Evolutionary conservation across 2,113 vertebrate species (phyloP).

Genomic region (Phoenicopterus ruber): DNA sequence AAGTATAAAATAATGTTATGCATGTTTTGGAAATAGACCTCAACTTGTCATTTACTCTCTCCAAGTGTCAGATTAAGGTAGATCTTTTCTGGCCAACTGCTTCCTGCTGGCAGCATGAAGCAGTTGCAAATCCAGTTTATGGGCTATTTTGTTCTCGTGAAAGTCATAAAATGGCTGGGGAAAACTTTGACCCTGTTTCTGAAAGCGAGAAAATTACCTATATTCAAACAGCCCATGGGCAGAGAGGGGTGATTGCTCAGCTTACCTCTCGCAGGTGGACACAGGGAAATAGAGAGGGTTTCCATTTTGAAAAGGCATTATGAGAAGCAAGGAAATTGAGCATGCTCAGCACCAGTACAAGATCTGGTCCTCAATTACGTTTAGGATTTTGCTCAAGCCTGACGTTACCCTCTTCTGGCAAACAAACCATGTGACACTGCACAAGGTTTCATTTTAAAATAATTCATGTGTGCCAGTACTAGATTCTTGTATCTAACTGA

Average conservation of each 20-base stretch:
- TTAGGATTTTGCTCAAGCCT: not conserved
- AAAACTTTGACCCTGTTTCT: not conserved
- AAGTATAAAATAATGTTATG: not conserved
- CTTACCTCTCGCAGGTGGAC: not conserved
- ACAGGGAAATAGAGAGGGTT: not conserved
- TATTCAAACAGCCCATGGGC: not conserved
- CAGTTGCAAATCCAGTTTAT: not conserved
- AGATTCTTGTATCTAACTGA: not conserved
- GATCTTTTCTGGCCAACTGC: not conserved
- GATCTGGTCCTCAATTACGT: not conserved
- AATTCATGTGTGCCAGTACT: rapidly evolving
- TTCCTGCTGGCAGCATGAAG: not conserved
- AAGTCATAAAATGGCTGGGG: not conserved
- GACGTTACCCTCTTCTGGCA: not conserved
- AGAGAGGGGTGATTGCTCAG: not conserved
- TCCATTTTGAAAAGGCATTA: not conserved
- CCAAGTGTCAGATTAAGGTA: not conserved
- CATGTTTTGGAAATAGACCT: not conserved
- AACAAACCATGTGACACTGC: not conserved
- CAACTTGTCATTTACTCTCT: not conserved
- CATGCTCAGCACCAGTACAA: not conserved
- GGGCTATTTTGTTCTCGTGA: not conserved
- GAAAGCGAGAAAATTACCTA: not conserved
- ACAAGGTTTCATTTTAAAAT: not conserved
- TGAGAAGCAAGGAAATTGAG: not conserved